phyloP scores from a whole-genome alignment of 64 coral and sea anemone genomes.

The Montipora sp. region DNA sequence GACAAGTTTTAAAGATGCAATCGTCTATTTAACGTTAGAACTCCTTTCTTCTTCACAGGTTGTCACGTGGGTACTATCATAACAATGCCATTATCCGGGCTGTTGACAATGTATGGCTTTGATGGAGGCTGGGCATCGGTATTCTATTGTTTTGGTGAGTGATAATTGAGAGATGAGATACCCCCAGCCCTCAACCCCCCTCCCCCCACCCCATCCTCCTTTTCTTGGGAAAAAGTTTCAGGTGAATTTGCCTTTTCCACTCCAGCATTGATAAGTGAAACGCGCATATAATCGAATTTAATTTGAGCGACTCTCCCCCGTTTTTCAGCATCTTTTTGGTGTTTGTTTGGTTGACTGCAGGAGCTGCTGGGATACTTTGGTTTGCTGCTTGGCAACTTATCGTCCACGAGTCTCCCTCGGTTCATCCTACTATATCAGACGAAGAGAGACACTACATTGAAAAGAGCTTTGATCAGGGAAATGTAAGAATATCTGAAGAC shows the following conservation, averaged over 20 bases:
- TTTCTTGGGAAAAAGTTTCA: background rate
- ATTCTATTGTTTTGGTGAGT: slow-evolving; percentile 95
- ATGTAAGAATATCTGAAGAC: background rate
- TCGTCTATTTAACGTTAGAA: background rate
- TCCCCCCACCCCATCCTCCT: background rate
- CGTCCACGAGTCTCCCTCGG: slow-evolving; percentile 77
- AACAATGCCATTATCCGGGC: slow-evolving; percentile 86
- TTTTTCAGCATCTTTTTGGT: background rate
- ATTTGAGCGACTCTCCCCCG: no score
- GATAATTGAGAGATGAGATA: background rate
- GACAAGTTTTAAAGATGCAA: no score
- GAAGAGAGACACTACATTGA: slow-evolving; percentile 63
- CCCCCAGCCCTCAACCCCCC: no score
- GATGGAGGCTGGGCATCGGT: slow-evolving; percentile 92
- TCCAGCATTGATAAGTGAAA: no score
- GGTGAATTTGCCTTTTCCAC: no score
- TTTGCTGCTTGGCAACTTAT: slow-evolving; percentile 91
- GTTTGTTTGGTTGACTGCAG: slow-evolving; percentile 17
- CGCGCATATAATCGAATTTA: no score
- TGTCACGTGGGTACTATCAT: slow-evolving; percentile 93
- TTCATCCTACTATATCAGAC: slow-evolving; percentile 89
- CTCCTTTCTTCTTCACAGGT: slow-evolving; percentile 11
- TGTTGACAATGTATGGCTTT: slow-evolving; percentile 88
- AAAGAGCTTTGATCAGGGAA: background rate
- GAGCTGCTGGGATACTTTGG: slow-evolving; percentile 89